Percentiles rank a stretch among this genome's conserved stretches.
These are phyloP conservation scores for Drosophila neotestacea DNA, from an alignment of 2,888 invertebrate genomes.

Conservation along the genomic window DNA sequence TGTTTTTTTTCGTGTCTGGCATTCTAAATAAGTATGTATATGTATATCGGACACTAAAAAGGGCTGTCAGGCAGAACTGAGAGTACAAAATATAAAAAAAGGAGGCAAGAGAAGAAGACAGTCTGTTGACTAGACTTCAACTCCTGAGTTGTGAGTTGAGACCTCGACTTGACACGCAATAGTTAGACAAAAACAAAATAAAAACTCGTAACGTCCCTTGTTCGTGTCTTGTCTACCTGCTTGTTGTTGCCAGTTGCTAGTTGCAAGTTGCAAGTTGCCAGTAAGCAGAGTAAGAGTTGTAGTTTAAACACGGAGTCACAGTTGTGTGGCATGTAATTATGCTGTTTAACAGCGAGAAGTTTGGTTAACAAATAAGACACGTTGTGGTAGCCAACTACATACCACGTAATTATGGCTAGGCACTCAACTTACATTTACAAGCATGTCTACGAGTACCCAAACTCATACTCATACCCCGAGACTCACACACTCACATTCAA, in stretches of 20 bases:
- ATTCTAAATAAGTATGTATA: constrained; percentile 45
- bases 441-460: constrained; percentile 7
- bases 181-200: constrained; percentile 51
- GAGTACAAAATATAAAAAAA: not conserved
- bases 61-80: constrained; percentile 54
- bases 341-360: constrained; percentile 74
- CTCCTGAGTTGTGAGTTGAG: constrained; percentile 29
- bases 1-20: constrained; percentile 71
- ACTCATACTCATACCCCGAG: constrained; percentile 13
- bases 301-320: constrained; percentile 14
- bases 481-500: not conserved
- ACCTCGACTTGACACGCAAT: constrained; percentile 73
- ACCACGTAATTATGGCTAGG: constrained; percentile 48
- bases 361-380: constrained; percentile 71
- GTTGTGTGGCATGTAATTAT: constrained; percentile 72
- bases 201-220: constrained; percentile 36
- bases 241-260: constrained; percentile 5
- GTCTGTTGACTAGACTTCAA: constrained; percentile 53
- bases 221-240: constrained; percentile 50
- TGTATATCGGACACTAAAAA: constrained; percentile 21
- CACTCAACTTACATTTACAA: constrained; percentile 20
- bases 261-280: constrained; percentile 32
- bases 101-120: constrained; percentile 20
- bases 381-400: constrained; percentile 35
- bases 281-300: not conserved